Evolutionary conservation across 2,888 invertebrate species (phyloP).

Genomic region (Monopis laevigella): DNA sequence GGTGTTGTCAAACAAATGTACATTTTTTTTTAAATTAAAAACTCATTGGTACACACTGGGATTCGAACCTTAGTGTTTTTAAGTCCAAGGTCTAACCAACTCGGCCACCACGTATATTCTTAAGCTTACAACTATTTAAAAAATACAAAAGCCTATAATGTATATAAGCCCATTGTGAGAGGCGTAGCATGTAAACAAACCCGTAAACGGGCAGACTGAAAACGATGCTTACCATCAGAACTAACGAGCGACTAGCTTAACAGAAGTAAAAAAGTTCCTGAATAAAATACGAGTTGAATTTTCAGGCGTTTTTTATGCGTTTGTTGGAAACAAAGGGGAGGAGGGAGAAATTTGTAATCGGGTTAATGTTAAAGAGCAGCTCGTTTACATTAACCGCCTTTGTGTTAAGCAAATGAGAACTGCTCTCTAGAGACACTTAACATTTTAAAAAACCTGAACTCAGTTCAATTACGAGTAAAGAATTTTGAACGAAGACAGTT

Average conservation of each 20-base stretch:
- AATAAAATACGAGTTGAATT: slow-evolving; percentile 5
- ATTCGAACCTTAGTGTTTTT: too few species aligned
- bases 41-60: too few species aligned
- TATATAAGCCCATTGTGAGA: too few species aligned
- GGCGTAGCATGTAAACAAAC: too few species aligned
- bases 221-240: not conserved
- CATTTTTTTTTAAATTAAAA: too few species aligned
- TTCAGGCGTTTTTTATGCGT: slow-evolving; percentile 8
- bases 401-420: slow-evolving; percentile 49
- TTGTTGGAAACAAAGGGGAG: slow-evolving; percentile 5
- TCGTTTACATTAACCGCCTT: slow-evolving; percentile 49
- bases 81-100: too few species aligned
- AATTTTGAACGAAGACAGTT: not conserved
- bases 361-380: slow-evolving; percentile 42
- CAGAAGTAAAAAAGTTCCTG: slow-evolving; percentile 4
- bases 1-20: too few species aligned
- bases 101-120: too few species aligned
- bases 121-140: too few species aligned
- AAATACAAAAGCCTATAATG: too few species aligned
- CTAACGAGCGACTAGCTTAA: slow-evolving; percentile 2
- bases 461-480: slow-evolving; percentile 2
- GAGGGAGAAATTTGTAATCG: slow-evolving; percentile 9
- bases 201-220: too few species aligned
- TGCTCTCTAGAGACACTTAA: slow-evolving; percentile 32
- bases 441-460: slow-evolving; percentile 9